Evolutionary conservation across 1,140 invertebrate species (phyloP).

Genomic region (Psix sp.): DNA sequence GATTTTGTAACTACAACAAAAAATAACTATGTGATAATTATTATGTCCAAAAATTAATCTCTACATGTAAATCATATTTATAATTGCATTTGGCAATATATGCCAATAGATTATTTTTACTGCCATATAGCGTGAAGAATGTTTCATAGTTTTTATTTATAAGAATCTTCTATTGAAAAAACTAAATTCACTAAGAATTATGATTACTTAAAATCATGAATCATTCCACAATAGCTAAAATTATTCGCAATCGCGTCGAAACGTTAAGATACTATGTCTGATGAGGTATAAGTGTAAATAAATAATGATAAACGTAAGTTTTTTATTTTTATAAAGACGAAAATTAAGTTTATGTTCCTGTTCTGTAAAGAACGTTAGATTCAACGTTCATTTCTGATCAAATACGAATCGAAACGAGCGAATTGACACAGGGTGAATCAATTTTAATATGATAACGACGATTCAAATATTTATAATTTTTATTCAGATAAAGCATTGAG

Average conservation of each 20-base stretch:
- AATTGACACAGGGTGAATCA: slow-evolving; percentile 69
- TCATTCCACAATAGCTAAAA: slow-evolving; percentile 60
- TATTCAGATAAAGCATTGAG: slow-evolving; percentile 9
- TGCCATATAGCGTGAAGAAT: too few relatives aligned
- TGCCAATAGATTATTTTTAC: slow-evolving; percentile 67
- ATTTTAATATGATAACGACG: slow-evolving; percentile 36
- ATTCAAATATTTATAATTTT: slow-evolving; percentile 24
- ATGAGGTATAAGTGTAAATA: slow-evolving; percentile 65
- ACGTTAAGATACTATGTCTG: slow-evolving; percentile 55
- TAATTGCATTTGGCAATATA: slow-evolving; percentile 26
- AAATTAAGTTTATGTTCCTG: slow-evolving; percentile 70
- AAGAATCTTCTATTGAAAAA: too few relatives aligned
- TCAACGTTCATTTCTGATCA: slow-evolving; percentile 52
- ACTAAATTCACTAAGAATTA: too few relatives aligned
- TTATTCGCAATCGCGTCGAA: slow-evolving; percentile 46
- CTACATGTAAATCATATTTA: slow-evolving; percentile 23
- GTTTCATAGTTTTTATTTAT: too few relatives aligned
- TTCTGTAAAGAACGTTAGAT: slow-evolving; percentile 64
- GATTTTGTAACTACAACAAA: too few relatives aligned
- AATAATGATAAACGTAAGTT: slow-evolving; percentile 40
- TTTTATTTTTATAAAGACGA: slow-evolving; percentile 45
- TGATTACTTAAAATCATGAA: slow-evolving; percentile 19
- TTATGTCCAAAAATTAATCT: slow-evolving; percentile 20
- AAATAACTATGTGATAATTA: too few relatives aligned
- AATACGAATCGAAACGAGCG: slow-evolving; percentile 41